Conservation (phyloP, 2,888 invertebrate species). For the Pristionchus japonicus region DNA sequence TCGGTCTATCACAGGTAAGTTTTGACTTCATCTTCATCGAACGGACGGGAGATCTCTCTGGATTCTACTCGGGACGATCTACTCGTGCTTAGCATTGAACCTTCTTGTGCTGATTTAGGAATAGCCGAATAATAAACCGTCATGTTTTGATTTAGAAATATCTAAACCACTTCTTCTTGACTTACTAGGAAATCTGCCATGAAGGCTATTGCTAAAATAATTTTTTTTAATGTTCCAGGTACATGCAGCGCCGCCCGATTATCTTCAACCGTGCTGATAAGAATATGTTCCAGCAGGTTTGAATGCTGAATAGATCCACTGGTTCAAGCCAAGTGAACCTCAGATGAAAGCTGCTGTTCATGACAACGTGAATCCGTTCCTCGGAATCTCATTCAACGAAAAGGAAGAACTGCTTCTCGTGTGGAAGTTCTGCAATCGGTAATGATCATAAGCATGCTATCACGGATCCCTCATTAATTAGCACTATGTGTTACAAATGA, state of each 20-base stretch:
- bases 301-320: neutral
- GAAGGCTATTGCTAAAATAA: too few relatives aligned
- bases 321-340: neutral
- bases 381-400: conserved; percentile 81
- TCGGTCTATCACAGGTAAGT: conserved; percentile 60
- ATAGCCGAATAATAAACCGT: neutral
- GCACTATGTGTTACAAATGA: too few relatives aligned
- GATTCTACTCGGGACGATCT: neutral
- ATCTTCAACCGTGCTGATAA: conserved; percentile 57
- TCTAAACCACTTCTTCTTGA: too few relatives aligned
- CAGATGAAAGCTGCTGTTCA: conserved; percentile 41
- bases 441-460: too few relatives aligned
- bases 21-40: neutral
- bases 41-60: too few relatives aligned
- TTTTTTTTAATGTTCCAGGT: too few relatives aligned
- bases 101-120: too few relatives aligned
- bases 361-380: conserved; percentile 92
- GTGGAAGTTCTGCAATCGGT: conserved; percentile 73
- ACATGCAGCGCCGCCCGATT: conserved; percentile 61
- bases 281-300: conserved; percentile 58
- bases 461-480: too few relatives aligned
- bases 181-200: too few relatives aligned
- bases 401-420: conserved; percentile 71
- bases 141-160: neutral
- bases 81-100: too few relatives aligned